Conservation (phyloP, 2,113 vertebrate species). For the Thamnaconus septentrionalis region DNA sequence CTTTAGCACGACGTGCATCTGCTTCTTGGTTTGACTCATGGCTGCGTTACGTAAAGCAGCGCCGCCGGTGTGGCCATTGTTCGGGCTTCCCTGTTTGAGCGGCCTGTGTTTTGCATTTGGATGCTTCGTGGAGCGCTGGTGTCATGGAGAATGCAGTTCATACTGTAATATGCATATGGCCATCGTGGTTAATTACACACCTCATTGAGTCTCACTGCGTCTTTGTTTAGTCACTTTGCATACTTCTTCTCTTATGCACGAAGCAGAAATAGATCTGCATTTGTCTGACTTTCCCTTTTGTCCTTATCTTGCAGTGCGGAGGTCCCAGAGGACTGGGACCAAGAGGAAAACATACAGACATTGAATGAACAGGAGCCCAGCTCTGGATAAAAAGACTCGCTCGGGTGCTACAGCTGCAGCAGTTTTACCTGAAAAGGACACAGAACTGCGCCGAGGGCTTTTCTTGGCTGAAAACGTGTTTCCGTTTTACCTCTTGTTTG, state of each 20-base stretch:
- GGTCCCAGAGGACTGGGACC: too few relatives aligned
- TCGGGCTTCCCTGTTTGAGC: slow-evolving; percentile 23
- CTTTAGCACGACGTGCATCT: slow-evolving; percentile 39
- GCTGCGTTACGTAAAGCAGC: slow-evolving; percentile 35
- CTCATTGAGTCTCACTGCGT: slow-evolving; percentile 11
- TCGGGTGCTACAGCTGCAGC: too few relatives aligned
- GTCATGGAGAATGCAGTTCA: slow-evolving; percentile 26
- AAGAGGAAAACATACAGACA: too few relatives aligned
- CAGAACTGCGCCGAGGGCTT: too few relatives aligned
- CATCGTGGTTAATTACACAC: slow-evolving; percentile 1
- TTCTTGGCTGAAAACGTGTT: too few relatives aligned
- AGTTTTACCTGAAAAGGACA: too few relatives aligned
- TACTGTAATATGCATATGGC: slow-evolving; percentile 20
- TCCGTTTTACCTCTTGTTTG: too few relatives aligned
- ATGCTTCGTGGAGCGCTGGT: slow-evolving; percentile 9
- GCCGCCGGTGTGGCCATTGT: slow-evolving; percentile 36
- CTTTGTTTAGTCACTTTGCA: slow-evolving; percentile 20
- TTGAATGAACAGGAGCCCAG: too few relatives aligned
- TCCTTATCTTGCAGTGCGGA: too few relatives aligned
- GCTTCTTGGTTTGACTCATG: slow-evolving; percentile 37
- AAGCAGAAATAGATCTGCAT: too few relatives aligned
- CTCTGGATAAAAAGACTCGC: too few relatives aligned
- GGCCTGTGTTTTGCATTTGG: slow-evolving; percentile 51
- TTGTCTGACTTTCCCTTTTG: too few relatives aligned
- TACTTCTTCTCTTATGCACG: slow-evolving; percentile 15